phyloP scores from a whole-genome alignment of 2,888 invertebrate species.

The Drosophila tanythrix region DNA sequence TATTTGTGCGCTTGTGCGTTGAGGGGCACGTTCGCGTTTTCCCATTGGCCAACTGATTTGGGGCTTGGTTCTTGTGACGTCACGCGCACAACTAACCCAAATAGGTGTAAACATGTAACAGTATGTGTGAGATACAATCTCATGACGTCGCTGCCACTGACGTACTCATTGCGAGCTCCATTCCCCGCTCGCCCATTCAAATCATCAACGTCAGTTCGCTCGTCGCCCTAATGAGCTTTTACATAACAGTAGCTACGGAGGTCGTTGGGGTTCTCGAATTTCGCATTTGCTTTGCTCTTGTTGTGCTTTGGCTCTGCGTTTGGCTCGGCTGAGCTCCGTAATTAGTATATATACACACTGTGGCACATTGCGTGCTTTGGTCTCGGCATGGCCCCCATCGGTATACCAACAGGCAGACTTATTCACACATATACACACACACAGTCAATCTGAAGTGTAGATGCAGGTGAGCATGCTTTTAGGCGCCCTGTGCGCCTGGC shows the following conservation, averaged over 20 bases:
- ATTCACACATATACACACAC: conserved; percentile 22
- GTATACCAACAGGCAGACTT: conserved; percentile 23
- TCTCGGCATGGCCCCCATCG: conserved; percentile 22
- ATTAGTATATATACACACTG: conserved; percentile 55
- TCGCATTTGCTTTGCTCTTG: conserved; percentile 10
- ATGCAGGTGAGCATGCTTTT: conserved; percentile 67
- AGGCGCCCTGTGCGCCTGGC: conserved; percentile 72
- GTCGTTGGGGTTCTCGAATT: conserved; percentile 38
- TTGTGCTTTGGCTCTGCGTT: conserved; percentile 19
- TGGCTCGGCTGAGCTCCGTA: conserved; percentile 44
- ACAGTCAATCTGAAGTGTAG: conserved; percentile 8
- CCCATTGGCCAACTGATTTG: conserved; percentile 77
- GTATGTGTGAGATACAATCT: conserved; percentile 47
- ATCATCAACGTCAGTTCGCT: conserved; percentile 24
- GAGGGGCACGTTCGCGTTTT: conserved; percentile 60
- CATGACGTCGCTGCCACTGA: conserved; percentile 50
- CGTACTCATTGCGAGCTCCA: conserved; percentile 39
- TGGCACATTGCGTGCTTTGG: conserved; percentile 58
- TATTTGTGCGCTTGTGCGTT: conserved; percentile 11
- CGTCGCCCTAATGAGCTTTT: conserved; percentile 64
- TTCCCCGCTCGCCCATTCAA: not conserved
- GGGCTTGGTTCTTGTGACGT: conserved; percentile 81
- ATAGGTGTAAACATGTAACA: conserved; percentile 27
- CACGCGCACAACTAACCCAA: conserved; percentile 50
- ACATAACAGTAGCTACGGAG: conserved; percentile 39